These are phyloP conservation scores for Halichondria panicea DNA, from an alignment of 37 sponge, comb jelly and placozoan species.

Conservation along the genomic window DNA sequence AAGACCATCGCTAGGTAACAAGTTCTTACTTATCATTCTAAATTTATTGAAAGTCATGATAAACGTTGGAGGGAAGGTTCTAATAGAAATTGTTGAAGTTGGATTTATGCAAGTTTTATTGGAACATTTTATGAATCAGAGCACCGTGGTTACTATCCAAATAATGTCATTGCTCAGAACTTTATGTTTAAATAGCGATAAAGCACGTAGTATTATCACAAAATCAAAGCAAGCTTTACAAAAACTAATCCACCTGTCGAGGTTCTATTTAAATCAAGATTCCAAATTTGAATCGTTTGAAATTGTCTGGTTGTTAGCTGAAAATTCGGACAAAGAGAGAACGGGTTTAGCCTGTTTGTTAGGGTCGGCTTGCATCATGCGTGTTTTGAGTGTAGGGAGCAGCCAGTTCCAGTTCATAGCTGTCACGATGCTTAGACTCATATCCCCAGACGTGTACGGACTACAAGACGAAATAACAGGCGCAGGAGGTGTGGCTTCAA, in stretches of 20 bases:
- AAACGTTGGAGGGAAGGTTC: background rate
- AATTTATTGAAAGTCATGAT: too few relatives aligned
- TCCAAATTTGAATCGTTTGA: conserved; percentile 9
- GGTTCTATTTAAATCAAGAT: background rate
- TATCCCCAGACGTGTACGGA: conserved; percentile 20
- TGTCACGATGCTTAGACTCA: conserved; percentile 2
- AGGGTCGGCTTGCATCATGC: conserved; percentile 14
- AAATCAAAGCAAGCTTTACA: background rate
- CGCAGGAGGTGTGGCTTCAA: conserved; percentile 3
- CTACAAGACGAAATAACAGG: conserved; percentile 15
- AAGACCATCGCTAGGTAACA: too few relatives aligned
- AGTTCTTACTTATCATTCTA: too few relatives aligned
- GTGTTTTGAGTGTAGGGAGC: conserved; percentile 2
- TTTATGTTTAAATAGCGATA: conserved; percentile 15
- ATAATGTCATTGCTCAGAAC: background rate
- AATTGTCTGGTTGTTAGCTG: conserved; percentile 31
- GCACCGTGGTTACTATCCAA: background rate
- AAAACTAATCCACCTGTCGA: conserved; percentile 14
- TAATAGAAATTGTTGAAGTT: background rate
- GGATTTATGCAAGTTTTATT: background rate
- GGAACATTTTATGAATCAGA: background rate
- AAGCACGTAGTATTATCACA: conserved; percentile 3
- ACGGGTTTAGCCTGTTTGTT: conserved; percentile 25
- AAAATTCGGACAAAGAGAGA: background rate
- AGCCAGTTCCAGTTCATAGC: conserved; percentile 7